These are phyloP conservation scores for Ctenoplectra terminalis DNA, from an alignment of 1,140 invertebrate genomes.

Conservation along the genomic window DNA sequence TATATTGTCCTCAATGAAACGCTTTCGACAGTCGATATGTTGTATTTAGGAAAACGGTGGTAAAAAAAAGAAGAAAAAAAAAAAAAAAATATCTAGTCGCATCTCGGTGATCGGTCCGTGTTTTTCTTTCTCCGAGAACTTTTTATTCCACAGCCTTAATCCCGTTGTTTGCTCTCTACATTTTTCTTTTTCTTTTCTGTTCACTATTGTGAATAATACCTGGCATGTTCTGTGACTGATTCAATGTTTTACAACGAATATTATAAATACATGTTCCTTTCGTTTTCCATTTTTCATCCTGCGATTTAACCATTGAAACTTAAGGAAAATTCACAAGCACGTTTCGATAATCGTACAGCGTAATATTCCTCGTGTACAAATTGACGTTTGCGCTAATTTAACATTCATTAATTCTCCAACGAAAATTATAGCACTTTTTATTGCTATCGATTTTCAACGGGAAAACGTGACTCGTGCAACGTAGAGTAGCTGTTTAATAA, in stretches of 20 bases:
- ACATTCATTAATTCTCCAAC: background rate
- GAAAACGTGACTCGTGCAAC: background rate
- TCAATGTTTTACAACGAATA: too few relatives aligned
- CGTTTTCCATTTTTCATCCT: too few relatives aligned
- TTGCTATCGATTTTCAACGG: background rate
- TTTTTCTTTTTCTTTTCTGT: background rate
- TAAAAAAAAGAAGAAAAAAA: constrained; percentile 30
- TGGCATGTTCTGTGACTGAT: too few relatives aligned
- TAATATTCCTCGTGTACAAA: constrained; percentile 17
- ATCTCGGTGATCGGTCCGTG: constrained; percentile 55
- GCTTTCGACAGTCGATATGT: constrained; percentile 61
- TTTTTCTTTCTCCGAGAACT: constrained; percentile 12
- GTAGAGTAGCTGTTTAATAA: background rate
- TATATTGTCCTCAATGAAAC: constrained; percentile 57
- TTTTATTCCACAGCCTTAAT: constrained; percentile 14
- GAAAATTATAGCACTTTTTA: background rate
- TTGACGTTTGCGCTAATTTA: background rate
- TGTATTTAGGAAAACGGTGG: constrained; percentile 49
- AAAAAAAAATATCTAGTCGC: constrained; percentile 51
- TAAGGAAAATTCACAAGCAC: background rate
- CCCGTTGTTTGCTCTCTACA: constrained; percentile 21
- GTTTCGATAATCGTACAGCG: constrained; percentile 3
- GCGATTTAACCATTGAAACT: constrained; percentile 24
- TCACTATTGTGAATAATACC: background rate
- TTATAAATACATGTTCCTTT: too few relatives aligned